Evolutionary conservation across 2,888 invertebrate genomes (phyloP), one percentile per base, ranked within the genome.

Genomic region (Aquatica leii): DNA sequence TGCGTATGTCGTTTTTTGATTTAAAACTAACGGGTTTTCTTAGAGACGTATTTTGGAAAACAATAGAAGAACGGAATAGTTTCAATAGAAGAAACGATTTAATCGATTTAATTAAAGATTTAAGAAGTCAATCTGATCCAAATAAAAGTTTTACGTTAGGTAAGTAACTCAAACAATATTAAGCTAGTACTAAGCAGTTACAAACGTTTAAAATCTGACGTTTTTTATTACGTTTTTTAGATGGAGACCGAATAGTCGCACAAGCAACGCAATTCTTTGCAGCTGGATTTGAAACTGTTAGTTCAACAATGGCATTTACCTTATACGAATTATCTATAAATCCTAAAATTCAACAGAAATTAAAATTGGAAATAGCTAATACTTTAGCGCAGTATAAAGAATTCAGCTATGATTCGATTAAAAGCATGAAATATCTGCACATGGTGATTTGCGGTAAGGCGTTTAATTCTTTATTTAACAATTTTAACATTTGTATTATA

Each of bases 241-340:
- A 85, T 3, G 83, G 85, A 67, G 84, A 85, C 80, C 82, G 84
- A 62, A 84, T 86, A 74, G 83, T 85, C 35, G 86, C 87, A 0
- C 86, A 87, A 58, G 84, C 85, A 0, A 84, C 86, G 69, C 84
- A 86, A 55, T 87, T 88, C 68, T 87, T 87, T 74, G 78, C 85
- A 8, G 88, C 87, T 0, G 88, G 87, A 0, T 88, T 85, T 73
- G 88, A 88, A 76, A 88, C 87, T 3, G 85, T 86, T 0, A 85
- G 86, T 0, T 84, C 86, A 0, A 85, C 86, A 0, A 80, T 87
- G 49, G 84, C 85, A 17, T 86, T 86, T 71, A 78, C 85, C 5
- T 78, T 87, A 35, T 82, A 87, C 71, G 86, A 86, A 76, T 74
- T 88, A 51, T 85, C 86, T 0, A 79, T 84, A 0, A 78, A 86